Percentiles rank a stretch among this genome's conserved stretches.
These are phyloP conservation scores for Scaptomyza pallida DNA, from an alignment of 1,140 invertebrate genomes.

Conservation along the genomic window DNA sequence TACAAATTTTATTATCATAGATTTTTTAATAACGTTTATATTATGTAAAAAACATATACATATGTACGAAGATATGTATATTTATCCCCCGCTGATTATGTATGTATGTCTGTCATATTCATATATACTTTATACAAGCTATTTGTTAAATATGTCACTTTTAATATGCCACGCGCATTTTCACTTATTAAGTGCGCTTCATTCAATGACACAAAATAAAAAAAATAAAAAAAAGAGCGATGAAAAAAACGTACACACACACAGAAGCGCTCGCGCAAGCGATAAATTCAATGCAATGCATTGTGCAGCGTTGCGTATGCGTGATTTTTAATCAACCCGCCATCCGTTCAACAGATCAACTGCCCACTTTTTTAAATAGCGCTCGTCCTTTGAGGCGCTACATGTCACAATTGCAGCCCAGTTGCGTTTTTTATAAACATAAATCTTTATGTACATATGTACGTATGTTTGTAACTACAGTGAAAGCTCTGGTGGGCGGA, in stretches of 20 bases:
- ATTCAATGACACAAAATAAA: slow-evolving; percentile 43
- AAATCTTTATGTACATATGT: not conserved
- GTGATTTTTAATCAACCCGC: slow-evolving; percentile 66
- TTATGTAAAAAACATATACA: too few species aligned
- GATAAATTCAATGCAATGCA: slow-evolving; percentile 34
- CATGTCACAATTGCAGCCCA: slow-evolving; percentile 17
- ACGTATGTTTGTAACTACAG: too few species aligned
- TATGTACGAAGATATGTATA: too few species aligned
- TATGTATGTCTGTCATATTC: slow-evolving; percentile 54
- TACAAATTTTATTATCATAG: slow-evolving; percentile 42
- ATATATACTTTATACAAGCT: slow-evolving; percentile 55
- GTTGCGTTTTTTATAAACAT: slow-evolving; percentile 23
- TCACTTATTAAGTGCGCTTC: slow-evolving; percentile 69
- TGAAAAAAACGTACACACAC: not conserved
- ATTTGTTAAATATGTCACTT: slow-evolving; percentile 71
- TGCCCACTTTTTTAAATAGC: slow-evolving; percentile 1
- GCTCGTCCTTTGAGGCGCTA: slow-evolving; percentile 13
- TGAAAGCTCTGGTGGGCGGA: too few species aligned
- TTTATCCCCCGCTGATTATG: not conserved
- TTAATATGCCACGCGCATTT: slow-evolving; percentile 67
- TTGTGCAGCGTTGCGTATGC: slow-evolving; percentile 60
- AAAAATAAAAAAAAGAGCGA: slow-evolving; percentile 4
- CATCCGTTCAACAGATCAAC: slow-evolving; percentile 13
- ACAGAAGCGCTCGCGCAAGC: too few species aligned
- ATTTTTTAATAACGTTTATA: not conserved